Evolutionary conservation across 2,888 invertebrate genomes (phyloP).

Genomic region (Phengaris alcon): DNA sequence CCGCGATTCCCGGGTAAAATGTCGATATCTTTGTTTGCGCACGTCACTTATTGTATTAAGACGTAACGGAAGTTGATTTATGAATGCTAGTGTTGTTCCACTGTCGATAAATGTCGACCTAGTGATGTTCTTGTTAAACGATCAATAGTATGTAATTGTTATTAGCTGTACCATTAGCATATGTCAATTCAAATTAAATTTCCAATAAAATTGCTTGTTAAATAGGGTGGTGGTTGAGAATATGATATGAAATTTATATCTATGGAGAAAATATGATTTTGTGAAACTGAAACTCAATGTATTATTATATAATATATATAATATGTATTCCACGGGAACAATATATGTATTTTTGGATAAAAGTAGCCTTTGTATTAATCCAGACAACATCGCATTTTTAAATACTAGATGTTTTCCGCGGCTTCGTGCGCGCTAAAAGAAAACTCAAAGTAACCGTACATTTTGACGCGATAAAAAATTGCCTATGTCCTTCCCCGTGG

Average conservation of each 20-base stretch:
- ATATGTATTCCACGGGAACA: neutral
- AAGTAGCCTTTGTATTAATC: neutral
- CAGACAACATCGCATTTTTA: neutral
- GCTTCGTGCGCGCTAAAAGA: no score
- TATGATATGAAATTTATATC: neutral
- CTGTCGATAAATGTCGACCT: slow-evolving; percentile 53
- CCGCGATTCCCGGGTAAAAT: neutral
- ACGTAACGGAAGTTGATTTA: slow-evolving; percentile 69
- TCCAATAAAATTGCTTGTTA: neutral
- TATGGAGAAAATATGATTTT: neutral
- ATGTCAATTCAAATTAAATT: neutral
- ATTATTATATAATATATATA: no score
- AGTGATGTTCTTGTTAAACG: slow-evolving; percentile 43
- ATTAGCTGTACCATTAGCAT: slow-evolving; percentile 14
- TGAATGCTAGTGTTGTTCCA: slow-evolving; percentile 42
- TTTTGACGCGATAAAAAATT: no score
- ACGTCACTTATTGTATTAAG: slow-evolving; percentile 72
- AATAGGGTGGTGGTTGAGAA: neutral
- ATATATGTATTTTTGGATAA: neutral
- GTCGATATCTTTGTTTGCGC: slow-evolving; percentile 48
- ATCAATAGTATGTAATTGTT: neutral
- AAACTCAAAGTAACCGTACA: no score
- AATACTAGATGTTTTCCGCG: neutral
- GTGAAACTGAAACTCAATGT: neutral
- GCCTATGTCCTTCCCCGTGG: no score